These are phyloP conservation scores for Symphodus melops DNA, from an alignment of 2,113 vertebrate species.

Conservation along the genomic window DNA sequence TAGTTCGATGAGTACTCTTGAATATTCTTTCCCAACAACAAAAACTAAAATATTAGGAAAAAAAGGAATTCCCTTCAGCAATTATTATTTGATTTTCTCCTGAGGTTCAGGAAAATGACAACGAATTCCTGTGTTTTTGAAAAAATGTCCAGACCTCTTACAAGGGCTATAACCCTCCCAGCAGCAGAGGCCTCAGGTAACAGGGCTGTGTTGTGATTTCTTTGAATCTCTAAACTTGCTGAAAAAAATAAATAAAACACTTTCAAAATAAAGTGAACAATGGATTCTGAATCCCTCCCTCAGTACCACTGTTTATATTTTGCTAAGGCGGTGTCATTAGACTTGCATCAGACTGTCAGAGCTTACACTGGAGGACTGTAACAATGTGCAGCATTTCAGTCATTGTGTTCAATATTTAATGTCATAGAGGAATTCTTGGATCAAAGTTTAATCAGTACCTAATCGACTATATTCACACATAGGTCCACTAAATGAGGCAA, in stretches of 20 bases:
- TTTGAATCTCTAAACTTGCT: background rate
- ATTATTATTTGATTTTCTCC: too few relatives aligned
- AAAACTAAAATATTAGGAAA: too few relatives aligned
- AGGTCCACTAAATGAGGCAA: too few relatives aligned
- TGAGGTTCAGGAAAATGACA: too few relatives aligned
- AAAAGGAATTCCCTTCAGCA: too few relatives aligned
- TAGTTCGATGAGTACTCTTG: background rate
- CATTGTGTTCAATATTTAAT: background rate
- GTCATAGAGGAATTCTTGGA: background rate
- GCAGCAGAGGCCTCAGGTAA: slow-evolving; percentile 15
- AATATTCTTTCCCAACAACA: too few relatives aligned
- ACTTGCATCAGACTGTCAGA: background rate
- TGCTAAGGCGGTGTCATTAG: background rate
- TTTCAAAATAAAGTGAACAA: background rate
- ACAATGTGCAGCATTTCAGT: background rate
- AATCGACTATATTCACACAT: too few relatives aligned
- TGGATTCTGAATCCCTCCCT: background rate
- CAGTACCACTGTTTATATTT: background rate
- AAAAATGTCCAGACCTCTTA: background rate
- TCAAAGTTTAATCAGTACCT: background rate
- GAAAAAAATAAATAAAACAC: slow-evolving; percentile 12
- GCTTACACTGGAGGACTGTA: background rate
- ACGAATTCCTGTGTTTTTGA: too few relatives aligned
- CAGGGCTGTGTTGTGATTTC: slow-evolving; percentile 7
- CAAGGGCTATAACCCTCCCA: background rate